Percentiles rank a stretch among this genome's conserved stretches.
Evolutionary conservation across 2,113 vertebrate genomes (phyloP).

Genomic region (Shinisaurus crocodilurus): DNA sequence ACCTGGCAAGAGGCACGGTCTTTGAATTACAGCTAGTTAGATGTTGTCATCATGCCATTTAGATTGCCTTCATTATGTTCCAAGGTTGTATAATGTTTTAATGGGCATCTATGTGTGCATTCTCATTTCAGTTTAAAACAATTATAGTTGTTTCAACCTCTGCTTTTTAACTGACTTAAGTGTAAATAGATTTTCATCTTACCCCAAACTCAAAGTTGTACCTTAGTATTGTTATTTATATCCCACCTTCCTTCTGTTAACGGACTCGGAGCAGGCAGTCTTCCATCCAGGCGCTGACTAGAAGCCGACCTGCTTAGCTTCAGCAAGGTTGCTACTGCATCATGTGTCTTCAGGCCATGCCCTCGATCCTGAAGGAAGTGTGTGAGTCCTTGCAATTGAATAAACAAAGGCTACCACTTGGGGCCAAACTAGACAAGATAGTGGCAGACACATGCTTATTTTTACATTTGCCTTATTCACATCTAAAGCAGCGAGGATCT

Average conservation of each 20-base stretch:
- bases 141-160: background rate
- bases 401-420: background rate
- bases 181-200: background rate
- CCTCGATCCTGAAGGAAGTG: background rate
- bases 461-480: background rate
- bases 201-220: background rate
- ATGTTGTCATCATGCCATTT: background rate
- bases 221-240: background rate
- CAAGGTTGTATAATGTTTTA: background rate
- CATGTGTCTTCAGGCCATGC: background rate
- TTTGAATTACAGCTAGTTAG: constrained; percentile 24
- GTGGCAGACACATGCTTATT: too few relatives aligned
- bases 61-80: constrained; percentile 13
- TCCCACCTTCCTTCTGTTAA: background rate
- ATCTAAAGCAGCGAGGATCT: background rate
- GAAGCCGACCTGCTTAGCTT: background rate
- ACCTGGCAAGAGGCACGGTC: constrained; percentile 26
- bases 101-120: background rate
- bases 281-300: background rate
- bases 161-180: background rate
- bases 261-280: background rate
- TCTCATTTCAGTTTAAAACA: background rate
- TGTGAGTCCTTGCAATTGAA: background rate
- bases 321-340: background rate
- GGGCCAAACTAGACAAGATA: too few relatives aligned